A percentile compares a stretch with the other conserved stretches of the same genome.
phyloP scores from a whole-genome alignment of 2,888 invertebrate species.

The Anorthoa munda region DNA sequence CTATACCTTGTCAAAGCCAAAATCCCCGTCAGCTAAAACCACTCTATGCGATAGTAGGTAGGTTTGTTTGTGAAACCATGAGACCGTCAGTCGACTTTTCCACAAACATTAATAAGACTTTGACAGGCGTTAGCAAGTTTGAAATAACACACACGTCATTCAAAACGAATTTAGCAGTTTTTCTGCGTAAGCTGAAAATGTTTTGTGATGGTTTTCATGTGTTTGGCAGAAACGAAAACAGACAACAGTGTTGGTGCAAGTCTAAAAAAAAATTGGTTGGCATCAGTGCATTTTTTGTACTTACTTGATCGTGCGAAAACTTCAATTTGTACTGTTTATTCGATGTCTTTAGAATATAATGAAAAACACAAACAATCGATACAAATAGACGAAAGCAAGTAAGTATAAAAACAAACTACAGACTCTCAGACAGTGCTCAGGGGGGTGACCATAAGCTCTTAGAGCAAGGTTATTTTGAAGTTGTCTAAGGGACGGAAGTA shows the following conservation, averaged over 20 bases:
- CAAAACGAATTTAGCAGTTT: neutral
- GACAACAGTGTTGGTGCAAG: too few species aligned
- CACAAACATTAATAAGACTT: slow-evolving; percentile 27
- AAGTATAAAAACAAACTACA: neutral
- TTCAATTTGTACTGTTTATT: neutral
- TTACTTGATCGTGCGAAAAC: neutral
- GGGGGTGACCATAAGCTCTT: too few species aligned
- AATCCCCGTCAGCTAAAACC: slow-evolving; percentile 5
- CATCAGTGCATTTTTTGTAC: too few species aligned
- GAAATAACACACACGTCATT: slow-evolving; percentile 26
- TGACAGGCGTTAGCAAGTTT: slow-evolving; percentile 30
- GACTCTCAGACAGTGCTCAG: neutral
- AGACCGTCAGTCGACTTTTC: neutral
- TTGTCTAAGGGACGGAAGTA: too few species aligned
- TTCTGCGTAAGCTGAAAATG: slow-evolving; percentile 4
- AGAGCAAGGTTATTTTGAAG: too few species aligned
- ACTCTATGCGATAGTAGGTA: neutral
- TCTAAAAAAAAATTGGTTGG: too few species aligned
- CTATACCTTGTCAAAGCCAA: neutral
- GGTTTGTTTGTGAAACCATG: slow-evolving; percentile 17
- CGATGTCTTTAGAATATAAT: too few species aligned
- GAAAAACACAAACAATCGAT: neutral
- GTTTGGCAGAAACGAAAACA: neutral
- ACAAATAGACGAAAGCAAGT: neutral
- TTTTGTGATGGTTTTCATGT: neutral